Conservation (phyloP, 2,797 vertebrate species). For the Oceanodroma leucorhoa region DNA sequence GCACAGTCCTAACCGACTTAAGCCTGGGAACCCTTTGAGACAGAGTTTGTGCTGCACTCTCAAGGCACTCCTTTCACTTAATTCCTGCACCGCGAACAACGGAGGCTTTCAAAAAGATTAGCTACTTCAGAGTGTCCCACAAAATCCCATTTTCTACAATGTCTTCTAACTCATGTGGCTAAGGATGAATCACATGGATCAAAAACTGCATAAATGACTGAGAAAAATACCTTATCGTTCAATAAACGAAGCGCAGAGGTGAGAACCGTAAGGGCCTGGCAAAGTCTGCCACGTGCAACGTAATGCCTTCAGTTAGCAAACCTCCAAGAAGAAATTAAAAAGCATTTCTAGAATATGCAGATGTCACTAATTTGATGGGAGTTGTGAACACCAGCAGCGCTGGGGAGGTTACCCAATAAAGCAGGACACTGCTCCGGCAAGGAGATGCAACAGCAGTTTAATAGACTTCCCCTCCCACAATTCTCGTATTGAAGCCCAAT, state of each 20-base stretch:
- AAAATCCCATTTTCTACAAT: neutral
- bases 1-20: neutral
- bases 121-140: neutral
- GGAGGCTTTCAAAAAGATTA: neutral
- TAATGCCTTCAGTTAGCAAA: rapidly evolving
- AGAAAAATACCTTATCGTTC: rapidly evolving
- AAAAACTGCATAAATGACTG: rapidly evolving
- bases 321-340: neutral
- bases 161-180: rapidly evolving
- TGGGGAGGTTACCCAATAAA: neutral
- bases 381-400: neutral
- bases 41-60: rapidly evolving
- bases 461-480: neutral
- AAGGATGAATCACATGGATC: rapidly evolving
- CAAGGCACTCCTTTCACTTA: neutral
- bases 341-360: neutral
- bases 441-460: neutral
- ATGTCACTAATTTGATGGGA: neutral
- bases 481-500: rapidly evolving
- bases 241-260: neutral
- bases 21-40: neutral
- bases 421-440: neutral
- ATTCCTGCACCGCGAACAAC: neutral
- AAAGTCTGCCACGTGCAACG: rapidly evolving
- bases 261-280: neutral